Conservation (phyloP, 1,140 invertebrate genomes). For the Listronotus oregonensis region DNA sequence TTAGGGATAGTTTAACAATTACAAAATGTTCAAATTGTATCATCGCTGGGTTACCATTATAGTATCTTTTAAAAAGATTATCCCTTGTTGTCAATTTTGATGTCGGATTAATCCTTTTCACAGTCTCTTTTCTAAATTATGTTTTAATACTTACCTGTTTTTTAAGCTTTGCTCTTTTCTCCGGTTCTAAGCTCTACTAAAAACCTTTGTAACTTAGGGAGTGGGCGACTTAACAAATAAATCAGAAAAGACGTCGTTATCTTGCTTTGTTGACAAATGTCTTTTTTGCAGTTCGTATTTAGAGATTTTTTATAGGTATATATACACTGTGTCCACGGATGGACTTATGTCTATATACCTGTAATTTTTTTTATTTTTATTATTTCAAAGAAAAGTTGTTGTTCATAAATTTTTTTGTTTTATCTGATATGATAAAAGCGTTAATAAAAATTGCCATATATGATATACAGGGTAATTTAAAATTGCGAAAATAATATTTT, state of each 20-base stretch:
- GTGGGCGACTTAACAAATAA: background rate
- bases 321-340: no score
- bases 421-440: no score
- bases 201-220: constrained; percentile 1
- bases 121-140: constrained; percentile 6
- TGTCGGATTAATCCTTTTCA: constrained; percentile 15
- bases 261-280: constrained; percentile 4
- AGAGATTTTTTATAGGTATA: no score
- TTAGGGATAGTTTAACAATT: no score
- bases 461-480: no score
- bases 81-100: constrained; percentile 6
- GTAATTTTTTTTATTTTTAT: no score
- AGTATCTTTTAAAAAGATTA: background rate
- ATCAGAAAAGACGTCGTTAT: constrained; percentile 5
- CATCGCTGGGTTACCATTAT: background rate
- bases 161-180: constrained; percentile 14
- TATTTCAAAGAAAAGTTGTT: no score
- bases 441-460: no score
- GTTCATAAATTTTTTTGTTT: no score
- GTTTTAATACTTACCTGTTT: constrained; percentile 12
- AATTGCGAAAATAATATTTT: no score
- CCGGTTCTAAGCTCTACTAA: constrained; percentile 3
- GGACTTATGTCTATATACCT: no score
- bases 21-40: no score
- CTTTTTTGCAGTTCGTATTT: background rate